These are phyloP conservation scores for Craterocephalus amniculus DNA, from an alignment of 2,797 vertebrate genomes.

Conservation along the genomic window DNA sequence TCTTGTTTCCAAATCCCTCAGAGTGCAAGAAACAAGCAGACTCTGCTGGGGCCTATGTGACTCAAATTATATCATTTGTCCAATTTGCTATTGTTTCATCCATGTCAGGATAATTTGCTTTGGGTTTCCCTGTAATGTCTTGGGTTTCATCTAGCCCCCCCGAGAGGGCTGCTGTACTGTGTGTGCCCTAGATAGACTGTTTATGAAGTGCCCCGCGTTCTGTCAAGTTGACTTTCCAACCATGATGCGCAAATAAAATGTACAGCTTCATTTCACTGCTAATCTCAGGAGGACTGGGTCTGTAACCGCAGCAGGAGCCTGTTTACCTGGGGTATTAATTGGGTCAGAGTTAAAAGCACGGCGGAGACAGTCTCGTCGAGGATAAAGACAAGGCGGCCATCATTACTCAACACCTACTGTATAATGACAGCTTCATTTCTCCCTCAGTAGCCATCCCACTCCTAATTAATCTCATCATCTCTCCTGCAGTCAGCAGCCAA, in stretches of 20 bases:
- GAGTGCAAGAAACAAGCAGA: conserved; percentile 76
- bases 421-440: conserved; percentile 83
- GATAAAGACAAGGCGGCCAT: conserved; percentile 74
- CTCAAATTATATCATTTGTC: conserved; percentile 90
- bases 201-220: conserved; percentile 84
- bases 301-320: conserved; percentile 67
- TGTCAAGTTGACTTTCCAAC: conserved; percentile 85
- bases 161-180: conserved; percentile 78
- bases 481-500: conserved; percentile 72
- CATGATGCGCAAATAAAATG: conserved; percentile 83
- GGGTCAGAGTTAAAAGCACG: conserved; percentile 74
- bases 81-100: conserved; percentile 90
- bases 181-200: conserved; percentile 87
- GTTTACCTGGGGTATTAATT: conserved; percentile 83
- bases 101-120: conserved; percentile 89
- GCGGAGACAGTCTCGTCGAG: conserved; percentile 54
- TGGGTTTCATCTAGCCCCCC: conserved; percentile 77
- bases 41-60: conserved; percentile 84
- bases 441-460: conserved; percentile 79
- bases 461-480: conserved; percentile 82
- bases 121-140: conserved; percentile 85
- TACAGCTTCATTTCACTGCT: conserved; percentile 81
- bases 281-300: conserved; percentile 71
- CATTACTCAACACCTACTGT: conserved; percentile 81
- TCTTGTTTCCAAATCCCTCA: conserved; percentile 85